Conservation (phyloP, 2,113 vertebrate species). For the Triplophysa rosa region DNA sequence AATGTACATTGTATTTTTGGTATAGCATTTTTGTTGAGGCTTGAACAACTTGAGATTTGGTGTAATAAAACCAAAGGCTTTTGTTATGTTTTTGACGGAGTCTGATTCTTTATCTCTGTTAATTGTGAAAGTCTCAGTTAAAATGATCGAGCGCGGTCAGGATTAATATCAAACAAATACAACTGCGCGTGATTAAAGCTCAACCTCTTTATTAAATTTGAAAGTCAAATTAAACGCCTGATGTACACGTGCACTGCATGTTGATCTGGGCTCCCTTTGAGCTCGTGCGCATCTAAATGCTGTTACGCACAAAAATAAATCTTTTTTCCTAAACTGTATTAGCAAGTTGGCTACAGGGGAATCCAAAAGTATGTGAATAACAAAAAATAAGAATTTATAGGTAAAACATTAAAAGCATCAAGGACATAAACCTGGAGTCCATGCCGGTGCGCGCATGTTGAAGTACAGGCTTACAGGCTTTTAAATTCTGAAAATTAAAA, state of each 20-base stretch:
- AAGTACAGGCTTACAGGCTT: too few relatives aligned
- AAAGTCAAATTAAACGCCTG: constrained; percentile 91
- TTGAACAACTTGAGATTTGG: neutral
- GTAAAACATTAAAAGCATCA: too few relatives aligned
- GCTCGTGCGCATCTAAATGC: constrained; percentile 56
- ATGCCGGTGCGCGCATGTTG: too few relatives aligned
- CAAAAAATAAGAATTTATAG: too few relatives aligned
- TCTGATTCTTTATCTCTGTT: neutral
- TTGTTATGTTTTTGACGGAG: neutral
- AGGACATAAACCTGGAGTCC: too few relatives aligned
- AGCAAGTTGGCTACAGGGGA: neutral
- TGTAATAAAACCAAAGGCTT: neutral
- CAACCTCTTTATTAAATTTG: constrained; percentile 95
- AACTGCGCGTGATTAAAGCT: constrained; percentile 91
- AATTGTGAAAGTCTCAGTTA: neutral
- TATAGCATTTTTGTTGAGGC: too few relatives aligned
- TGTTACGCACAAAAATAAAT: neutral
- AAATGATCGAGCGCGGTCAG: constrained; percentile 75
- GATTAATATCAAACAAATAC: constrained; percentile 95
- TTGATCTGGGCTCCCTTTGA: constrained; percentile 76
- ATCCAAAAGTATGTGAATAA: neutral
- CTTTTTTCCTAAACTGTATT: neutral
- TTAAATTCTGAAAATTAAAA: too few relatives aligned
- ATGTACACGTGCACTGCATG: constrained; percentile 81
- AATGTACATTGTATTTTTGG: too few relatives aligned